These are phyloP conservation scores for Otis tarda DNA, from an alignment of 2,113 vertebrate genomes.

Conservation along the genomic window DNA sequence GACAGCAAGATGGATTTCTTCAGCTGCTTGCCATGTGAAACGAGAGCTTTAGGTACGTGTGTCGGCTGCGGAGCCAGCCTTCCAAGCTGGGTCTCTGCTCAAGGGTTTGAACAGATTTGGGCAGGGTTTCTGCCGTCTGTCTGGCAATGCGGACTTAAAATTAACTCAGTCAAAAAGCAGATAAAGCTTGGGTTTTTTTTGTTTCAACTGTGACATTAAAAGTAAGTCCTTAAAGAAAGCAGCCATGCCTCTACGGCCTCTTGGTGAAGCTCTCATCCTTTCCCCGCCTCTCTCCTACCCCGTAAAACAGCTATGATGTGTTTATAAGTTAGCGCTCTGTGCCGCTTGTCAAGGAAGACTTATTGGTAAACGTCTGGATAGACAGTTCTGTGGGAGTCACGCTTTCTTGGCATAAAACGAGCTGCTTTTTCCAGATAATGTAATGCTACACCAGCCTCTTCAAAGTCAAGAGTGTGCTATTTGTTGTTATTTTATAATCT, in stretches of 20 bases:
- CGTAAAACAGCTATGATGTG: neutral
- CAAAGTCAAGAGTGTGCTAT: neutral
- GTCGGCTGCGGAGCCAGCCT: neutral
- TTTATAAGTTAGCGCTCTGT: neutral
- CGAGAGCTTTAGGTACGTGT: neutral
- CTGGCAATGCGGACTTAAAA: neutral
- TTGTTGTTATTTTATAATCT: neutral
- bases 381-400: conserved; percentile 20
- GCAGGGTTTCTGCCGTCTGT: neutral
- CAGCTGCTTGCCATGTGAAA: conserved; percentile 4
- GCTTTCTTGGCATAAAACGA: neutral
- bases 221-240: neutral
- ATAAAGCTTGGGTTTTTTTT: neutral
- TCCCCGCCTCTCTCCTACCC: conserved; percentile 5
- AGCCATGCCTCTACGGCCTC: neutral
- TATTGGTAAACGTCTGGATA: conserved; percentile 19
- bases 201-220: neutral
- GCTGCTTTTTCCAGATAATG: neutral
- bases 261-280: neutral
- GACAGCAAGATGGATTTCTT: conserved; percentile 30
- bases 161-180: neutral
- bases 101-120: neutral
- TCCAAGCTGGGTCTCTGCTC: neutral
- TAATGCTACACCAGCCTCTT: neutral
- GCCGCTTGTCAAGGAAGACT: neutral